Evolutionary conservation across 2,113 vertebrate species (phyloP).

Genomic region (Naja naja): DNA sequence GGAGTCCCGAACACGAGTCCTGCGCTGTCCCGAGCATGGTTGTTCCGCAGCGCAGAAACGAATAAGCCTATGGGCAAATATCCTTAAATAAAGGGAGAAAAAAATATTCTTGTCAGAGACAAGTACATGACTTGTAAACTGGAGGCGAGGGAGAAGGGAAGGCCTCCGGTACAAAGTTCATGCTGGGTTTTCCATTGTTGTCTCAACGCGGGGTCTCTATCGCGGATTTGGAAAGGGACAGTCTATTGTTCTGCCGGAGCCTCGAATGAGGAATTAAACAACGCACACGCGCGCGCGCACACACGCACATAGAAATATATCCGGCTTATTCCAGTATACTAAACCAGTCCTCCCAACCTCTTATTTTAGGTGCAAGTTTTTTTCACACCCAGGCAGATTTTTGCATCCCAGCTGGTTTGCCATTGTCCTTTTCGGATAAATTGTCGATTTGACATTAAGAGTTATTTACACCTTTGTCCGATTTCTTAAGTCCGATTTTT

Average conservation of each 20-base stretch:
- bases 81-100: background rate
- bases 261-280: background rate
- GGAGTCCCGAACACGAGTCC: background rate
- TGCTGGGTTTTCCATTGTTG: slow-evolving; percentile 13
- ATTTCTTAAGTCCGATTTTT: background rate
- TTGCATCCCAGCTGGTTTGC: background rate
- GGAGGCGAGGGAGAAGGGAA: background rate
- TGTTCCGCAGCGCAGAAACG: background rate
- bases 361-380: background rate
- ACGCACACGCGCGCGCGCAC: background rate
- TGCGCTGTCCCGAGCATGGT: background rate
- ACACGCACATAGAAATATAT: background rate
- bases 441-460: background rate
- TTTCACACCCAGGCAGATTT: background rate
- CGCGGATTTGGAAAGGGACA: background rate
- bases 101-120: background rate
- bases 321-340: background rate
- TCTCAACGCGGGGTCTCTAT: background rate
- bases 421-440: background rate
- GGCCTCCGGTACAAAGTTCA: background rate
- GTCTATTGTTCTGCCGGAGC: slow-evolving; percentile 7
- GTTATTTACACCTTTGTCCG: background rate
- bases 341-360: background rate
- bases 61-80: background rate
- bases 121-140: background rate